Evolutionary conservation across 2,797 vertebrate genomes (phyloP), one percentile per base, ranked within the genome.

Genomic region (Diceros bicornis): DNA sequence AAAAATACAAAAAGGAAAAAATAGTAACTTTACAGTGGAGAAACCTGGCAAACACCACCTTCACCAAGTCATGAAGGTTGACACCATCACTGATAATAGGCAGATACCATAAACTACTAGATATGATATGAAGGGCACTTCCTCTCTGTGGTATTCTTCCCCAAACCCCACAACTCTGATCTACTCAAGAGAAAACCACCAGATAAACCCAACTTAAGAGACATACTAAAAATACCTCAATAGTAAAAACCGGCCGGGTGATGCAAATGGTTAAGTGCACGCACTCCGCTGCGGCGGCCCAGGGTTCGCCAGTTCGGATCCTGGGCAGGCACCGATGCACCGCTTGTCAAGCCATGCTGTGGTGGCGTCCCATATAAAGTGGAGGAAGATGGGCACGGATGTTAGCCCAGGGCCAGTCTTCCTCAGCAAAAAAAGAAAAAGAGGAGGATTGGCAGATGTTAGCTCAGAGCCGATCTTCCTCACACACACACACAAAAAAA

Each of bases 1-100:
- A 77, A 94, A 87, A 83, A 44, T 50, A 34, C 32, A 17, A 55
- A 84, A 89, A 83, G 23, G 78, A 41, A 91, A 86, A 78, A 78
- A 71, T 0, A 85, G 1, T 27, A 64, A 82, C 47, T 57, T 57
- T 55, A 57, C 17, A 66, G 29, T 27, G 27, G 50, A 89, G 61
- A 95, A 79, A 78, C 34, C 47, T 86, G 55, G 47, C 34, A 79
- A 95, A 71, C 27, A 71, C 17, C 32, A 55, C 34, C 7, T 71
- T 79, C 83, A 86, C 57, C 12, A 4, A 47, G 55, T 37, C 57
- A 64, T 17, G 20, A 83, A 29, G n/a, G 16, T 44, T 82, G 55
- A 62, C 55, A 79, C 37, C 57, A 71, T 55, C 74, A 85, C 34
- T 79, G 44, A 64, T 34, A 23, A n/a, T 71, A 68, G 5, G 5